Conservation (phyloP, 2,113 vertebrate genomes). For the Grantiella picta region DNA sequence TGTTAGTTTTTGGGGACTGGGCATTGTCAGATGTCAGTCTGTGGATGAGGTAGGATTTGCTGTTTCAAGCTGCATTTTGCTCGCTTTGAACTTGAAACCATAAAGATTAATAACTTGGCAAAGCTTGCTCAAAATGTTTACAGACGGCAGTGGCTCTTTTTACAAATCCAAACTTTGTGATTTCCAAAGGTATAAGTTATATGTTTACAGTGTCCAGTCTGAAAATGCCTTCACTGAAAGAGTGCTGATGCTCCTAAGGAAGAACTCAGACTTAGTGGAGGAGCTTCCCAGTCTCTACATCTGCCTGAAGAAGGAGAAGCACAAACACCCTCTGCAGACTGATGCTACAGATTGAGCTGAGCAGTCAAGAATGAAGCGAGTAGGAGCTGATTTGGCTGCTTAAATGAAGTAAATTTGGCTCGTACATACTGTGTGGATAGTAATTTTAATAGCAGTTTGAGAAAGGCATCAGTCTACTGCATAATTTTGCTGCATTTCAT, state of each 20-base stretch:
- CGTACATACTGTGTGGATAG: background rate
- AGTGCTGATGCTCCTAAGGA: background rate
- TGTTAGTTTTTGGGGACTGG: background rate
- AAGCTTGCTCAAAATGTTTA: background rate
- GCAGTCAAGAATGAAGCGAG: background rate
- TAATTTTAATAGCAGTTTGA: background rate
- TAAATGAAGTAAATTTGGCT: background rate
- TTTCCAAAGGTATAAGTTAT: background rate
- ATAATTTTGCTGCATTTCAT: background rate
- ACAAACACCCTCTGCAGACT: background rate
- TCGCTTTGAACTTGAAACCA: background rate
- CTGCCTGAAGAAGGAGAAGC: background rate
- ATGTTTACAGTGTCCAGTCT: background rate
- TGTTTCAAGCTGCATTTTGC: background rate
- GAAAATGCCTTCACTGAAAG: background rate
- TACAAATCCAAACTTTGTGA: background rate
- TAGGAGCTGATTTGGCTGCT: background rate
- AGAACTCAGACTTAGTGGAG: background rate
- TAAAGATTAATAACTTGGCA: background rate
- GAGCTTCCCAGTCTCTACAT: background rate
- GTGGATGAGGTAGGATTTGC: background rate
- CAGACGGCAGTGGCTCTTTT: background rate
- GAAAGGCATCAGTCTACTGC: background rate
- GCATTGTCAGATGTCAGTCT: background rate
- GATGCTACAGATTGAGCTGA: background rate